Evolutionary conservation across 2,888 invertebrate genomes (phyloP), one percentile per base, ranked within the genome.

Genomic region (Metopia argyrocephala): DNA sequence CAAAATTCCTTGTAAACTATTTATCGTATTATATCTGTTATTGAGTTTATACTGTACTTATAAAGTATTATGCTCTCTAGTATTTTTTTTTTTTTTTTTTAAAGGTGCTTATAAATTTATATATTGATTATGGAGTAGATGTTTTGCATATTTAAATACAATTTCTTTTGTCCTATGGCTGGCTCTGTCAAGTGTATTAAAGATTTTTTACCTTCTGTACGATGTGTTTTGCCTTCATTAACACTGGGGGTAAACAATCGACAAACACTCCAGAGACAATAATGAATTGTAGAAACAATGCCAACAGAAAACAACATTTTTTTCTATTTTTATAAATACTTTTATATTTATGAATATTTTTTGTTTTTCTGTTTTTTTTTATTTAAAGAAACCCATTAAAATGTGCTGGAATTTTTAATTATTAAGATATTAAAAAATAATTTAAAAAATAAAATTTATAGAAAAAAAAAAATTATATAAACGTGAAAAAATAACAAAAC

Each of bases 361-460:
- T 69, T 69, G 65, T 31, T 31, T 2, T 1, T 31, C 12, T 38
- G 3, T 4, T 38, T 38, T 38, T 2, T 12, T 12, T 2, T 31
- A 31, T 31, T 7, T 3, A n/a, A 48, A 62, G 65, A 65, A 71
- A 65, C 23, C 46, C 59, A 71, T 71, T 76, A 64, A 71, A 76
- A 79, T 79, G 80, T 76, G 76, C n/a, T 57, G 80, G 80, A 80
- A 76, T 80, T 73, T 76, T 73, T 80, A 76, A 80, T 80, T 73
- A 76, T 76, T 66, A 64, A 62, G 62, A 73, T 76, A 76, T 38
- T 38, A n/a, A n/a, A n/a, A n/a, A n/a, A n/a, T 38, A 12, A 15
- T 15, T 38, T 38, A 38, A 38, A 31, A 31, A 38, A 38, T 38
- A 38, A 38, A 38, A 38, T 38, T 38, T 12, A 38, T 12, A 25